Evolutionary conservation across 2,888 invertebrate genomes (phyloP), one percentile per base, ranked within the genome.

Genomic region (Petrophora chlorosata): DNA sequence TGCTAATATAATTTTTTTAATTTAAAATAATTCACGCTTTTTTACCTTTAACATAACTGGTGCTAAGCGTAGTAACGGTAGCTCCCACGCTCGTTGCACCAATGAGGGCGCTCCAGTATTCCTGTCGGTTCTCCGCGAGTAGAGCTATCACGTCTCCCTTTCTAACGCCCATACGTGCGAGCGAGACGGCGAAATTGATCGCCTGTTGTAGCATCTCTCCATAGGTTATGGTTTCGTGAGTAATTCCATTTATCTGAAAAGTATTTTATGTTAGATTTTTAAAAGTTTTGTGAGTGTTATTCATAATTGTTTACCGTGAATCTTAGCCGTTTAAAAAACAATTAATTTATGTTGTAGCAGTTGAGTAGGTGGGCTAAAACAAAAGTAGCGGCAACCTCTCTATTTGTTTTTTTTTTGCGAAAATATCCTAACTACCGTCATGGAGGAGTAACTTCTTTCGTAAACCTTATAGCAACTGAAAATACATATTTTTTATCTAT

Each of bases 181-280:
- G 85, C 0, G 84, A 85, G 68, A 87, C 50, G 1, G 87, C 78
- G 4, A 87, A 63, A 53, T 79, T 85, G 61, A 84, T 77, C 0
- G 80, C 65, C 34, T 80, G 70, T 43, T 85, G 82, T 0, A 65
- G 61, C 9, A 88, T 70, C 8, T 82, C 73, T 0, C 58, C 59
- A 16, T 76, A 84, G 0, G 70, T 78, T 0, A 73, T 33, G 0
- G 47, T 28, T 53, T 85, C 79, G 1, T 78, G 59, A 1, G 82
- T 85, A 0, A 53, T 53, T 0, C 72, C 85, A 33, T 88, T 79
- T 53, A 85, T 80, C 87, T 88, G 70, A 1, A 73, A 73, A 19
- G 2, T 5, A 19, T n/a, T n/a, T n/a, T n/a, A n/a, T n/a, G n/a
- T n/a, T n/a, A n/a, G n/a, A n/a, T n/a, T n/a, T n/a, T n/a, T n/a